Evolutionary conservation across 2,797 vertebrate genomes (phyloP).

Genomic region (Enteromius trimaculatus): DNA sequence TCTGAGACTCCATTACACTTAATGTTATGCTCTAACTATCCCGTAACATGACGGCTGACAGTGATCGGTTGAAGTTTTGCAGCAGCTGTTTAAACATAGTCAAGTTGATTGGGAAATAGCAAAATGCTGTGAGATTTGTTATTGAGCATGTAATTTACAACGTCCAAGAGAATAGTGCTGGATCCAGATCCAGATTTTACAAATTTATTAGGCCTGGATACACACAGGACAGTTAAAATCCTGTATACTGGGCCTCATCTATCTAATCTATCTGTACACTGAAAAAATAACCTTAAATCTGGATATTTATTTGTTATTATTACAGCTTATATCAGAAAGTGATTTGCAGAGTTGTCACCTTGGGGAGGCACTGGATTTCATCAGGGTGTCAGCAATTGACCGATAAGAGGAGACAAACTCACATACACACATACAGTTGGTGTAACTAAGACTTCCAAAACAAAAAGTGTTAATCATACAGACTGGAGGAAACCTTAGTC

Average conservation of each 20-base stretch:
- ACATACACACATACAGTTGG: slow-evolving; percentile 5
- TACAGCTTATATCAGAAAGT: slow-evolving; percentile 26
- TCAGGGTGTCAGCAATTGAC: slow-evolving; percentile 29
- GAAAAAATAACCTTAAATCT: slow-evolving; percentile 20
- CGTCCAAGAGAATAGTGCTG: slow-evolving; percentile 66
- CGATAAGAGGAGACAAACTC: slow-evolving; percentile 28
- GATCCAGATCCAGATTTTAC: slow-evolving; percentile 14
- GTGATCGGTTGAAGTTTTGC: slow-evolving; percentile 68
- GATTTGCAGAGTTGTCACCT: slow-evolving; percentile 33
- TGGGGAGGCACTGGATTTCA: slow-evolving; percentile 19
- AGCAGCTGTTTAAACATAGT: slow-evolving; percentile 80
- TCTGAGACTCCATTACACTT: slow-evolving; percentile 27
- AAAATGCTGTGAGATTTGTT: slow-evolving; percentile 58
- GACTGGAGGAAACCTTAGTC: slow-evolving; percentile 46
- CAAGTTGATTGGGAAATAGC: slow-evolving; percentile 69
- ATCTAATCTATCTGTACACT: slow-evolving; percentile 3
- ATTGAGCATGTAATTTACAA: slow-evolving; percentile 73
- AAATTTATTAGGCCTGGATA: slow-evolving; percentile 71
- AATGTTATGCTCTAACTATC: slow-evolving; percentile 52
- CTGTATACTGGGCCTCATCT: slow-evolving; percentile 3
- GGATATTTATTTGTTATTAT: slow-evolving; percentile 37
- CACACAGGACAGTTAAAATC: slow-evolving; percentile 57
- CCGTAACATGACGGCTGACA: slow-evolving; percentile 69
- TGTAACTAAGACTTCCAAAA: slow-evolving; percentile 45
- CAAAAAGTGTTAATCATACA: slow-evolving; percentile 57